A percentile compares a stretch with the other conserved stretches of the same genome.
Evolutionary conservation across 2,888 invertebrate genomes (phyloP).

Genomic region (Mesorhabditis spiculigera): DNA sequence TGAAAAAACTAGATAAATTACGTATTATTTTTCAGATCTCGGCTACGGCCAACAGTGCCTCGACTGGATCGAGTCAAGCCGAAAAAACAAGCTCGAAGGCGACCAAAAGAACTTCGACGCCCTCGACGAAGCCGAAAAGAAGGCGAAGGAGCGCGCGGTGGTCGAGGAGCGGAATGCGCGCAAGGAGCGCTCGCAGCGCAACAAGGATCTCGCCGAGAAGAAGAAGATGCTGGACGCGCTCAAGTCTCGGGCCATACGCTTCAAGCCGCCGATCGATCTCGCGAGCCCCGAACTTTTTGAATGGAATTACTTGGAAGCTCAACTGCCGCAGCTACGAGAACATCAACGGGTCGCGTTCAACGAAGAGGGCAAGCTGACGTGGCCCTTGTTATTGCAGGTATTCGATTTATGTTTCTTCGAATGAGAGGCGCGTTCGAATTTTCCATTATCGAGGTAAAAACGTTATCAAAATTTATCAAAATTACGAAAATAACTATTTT

Average conservation of each 20-base stretch:
- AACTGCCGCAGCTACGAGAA: conserved; percentile 33
- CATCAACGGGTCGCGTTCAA: conserved; percentile 58
- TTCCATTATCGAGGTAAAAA: too few relatives aligned
- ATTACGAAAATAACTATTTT: too few relatives aligned
- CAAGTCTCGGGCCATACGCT: conserved; percentile 61
- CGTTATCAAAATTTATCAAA: too few relatives aligned
- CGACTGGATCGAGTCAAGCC: conserved; percentile 37
- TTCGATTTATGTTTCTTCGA: too few relatives aligned
- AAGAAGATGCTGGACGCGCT: conserved; percentile 61
- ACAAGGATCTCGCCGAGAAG: conserved; percentile 62
- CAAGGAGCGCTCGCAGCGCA: conserved; percentile 20
- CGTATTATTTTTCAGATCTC: conserved; percentile 26
- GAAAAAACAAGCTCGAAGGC: conserved; percentile 24
- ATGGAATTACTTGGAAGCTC: conserved; percentile 35
- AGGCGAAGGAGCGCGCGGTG: conserved; percentile 22
- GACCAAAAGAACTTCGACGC: conserved; percentile 29
- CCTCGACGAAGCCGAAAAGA: conserved; percentile 22
- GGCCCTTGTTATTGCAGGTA: conserved; percentile 44
- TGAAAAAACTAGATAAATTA: too few relatives aligned
- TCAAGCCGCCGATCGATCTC: conserved; percentile 42
- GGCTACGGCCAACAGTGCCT: conserved; percentile 40
- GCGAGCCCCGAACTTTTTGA: conserved; percentile 41
- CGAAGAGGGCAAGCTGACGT: conserved; percentile 61
- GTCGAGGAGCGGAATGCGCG: conserved; percentile 32
- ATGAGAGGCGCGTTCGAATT: too few relatives aligned